Evolutionary conservation across 2,888 invertebrate species (phyloP).

Genomic region (Mayetiola destructor): DNA sequence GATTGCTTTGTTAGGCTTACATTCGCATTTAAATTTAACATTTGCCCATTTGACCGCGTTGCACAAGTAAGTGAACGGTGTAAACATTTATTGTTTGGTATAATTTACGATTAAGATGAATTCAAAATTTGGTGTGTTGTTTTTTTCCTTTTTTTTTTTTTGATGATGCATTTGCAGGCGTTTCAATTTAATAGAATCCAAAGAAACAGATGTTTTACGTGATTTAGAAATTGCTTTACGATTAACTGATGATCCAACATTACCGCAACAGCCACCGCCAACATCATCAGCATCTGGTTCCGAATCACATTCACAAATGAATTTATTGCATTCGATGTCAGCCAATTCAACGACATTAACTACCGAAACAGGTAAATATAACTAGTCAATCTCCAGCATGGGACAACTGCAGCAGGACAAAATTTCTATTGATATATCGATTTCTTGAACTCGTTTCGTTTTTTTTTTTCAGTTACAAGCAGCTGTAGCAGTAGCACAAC

Average conservation of each 20-base stretch:
- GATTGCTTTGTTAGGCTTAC: constrained; percentile 82
- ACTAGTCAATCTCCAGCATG: not conserved
- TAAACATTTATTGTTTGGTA: not conserved
- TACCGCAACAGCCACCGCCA: constrained; percentile 23
- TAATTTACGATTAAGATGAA: not conserved
- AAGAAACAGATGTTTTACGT: constrained; percentile 88
- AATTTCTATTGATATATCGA: constrained; percentile 20
- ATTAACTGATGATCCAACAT: constrained; percentile 40
- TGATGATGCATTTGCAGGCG: constrained; percentile 53
- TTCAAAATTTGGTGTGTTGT: not conserved
- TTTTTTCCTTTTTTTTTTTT: not conserved
- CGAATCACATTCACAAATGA: constrained; percentile 14
- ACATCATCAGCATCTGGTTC: constrained; percentile 20
- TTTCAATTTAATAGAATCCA: constrained; percentile 84
- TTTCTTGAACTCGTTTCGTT: not conserved
- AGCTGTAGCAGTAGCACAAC: constrained; percentile 11
- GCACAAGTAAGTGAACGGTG: constrained; percentile 35
- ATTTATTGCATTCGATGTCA: constrained; percentile 4
- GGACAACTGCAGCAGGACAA: constrained; percentile 16
- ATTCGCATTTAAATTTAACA: constrained; percentile 93
- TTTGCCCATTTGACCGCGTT: constrained; percentile 89
- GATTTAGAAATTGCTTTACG: constrained; percentile 78
- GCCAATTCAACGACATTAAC: constrained; percentile 12
- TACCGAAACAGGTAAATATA: constrained; percentile 12
- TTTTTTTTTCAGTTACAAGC: constrained; percentile 3